Evolutionary conservation across 2,797 vertebrate genomes (phyloP), one percentile per base, ranked within the genome.

Genomic region (Sylvilagus floridanus): DNA sequence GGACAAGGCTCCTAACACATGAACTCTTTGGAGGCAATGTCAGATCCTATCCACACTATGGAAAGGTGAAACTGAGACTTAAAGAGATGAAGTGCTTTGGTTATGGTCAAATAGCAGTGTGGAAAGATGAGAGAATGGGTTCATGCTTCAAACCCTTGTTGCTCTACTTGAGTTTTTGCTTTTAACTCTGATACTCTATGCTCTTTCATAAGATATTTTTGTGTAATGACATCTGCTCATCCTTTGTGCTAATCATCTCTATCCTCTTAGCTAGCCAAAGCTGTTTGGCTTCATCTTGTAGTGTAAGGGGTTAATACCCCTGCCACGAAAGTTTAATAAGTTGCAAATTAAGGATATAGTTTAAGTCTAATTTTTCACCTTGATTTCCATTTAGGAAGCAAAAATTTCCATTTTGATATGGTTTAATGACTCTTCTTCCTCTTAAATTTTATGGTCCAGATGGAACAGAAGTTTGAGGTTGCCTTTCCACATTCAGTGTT

Each of bases 381-480:
- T 91, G 60, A 47, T 82, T 87, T 93, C 50, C 32, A 47, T 62
- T 88, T 90, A 42, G 84, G 69, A 93, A 60, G 65, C 47, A 92
- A 69, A 91, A 75, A 37, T 71, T 89, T 95, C 82, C 57, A 92
- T 84, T 92, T 94, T 94, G 87, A 73, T 87, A 47, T 78, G 30
- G 30, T 28, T 73, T 94, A 90, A 73, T 90, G 47, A 52, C 69
- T 84, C 83, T 86, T 92, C 78, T 78, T 91, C 62, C 81, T 93
- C 50, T 95, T 76, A 19, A 83, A 85, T 93, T 94, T 95, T 95
- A 93, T 83, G 81, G 79, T 78, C 60, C 50, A 65, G 1, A 37
- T 95, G 81, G 72, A 91, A 87, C 54, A 85, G 32, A 94, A 88
- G 77, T 90, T 91, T 94, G 54, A 76, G 83, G 32, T 91, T 86